Evolutionary conservation across 1,140 invertebrate species (phyloP).

Genomic region (Euglossa dilemma): DNA sequence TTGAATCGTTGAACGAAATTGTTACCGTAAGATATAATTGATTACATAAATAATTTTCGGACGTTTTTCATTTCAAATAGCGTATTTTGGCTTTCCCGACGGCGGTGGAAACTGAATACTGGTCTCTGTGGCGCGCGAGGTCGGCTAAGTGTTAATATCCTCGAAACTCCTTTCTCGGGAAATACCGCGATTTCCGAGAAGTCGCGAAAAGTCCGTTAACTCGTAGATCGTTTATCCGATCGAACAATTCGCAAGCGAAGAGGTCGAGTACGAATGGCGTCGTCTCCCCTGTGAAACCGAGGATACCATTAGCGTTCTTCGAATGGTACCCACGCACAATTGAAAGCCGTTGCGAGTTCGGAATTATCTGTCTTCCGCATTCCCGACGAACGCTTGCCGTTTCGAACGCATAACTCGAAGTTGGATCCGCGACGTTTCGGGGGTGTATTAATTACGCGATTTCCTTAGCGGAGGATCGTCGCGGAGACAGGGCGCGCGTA

Average conservation of each 20-base stretch:
- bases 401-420: neutral
- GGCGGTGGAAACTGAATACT: too few species aligned
- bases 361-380: constrained; percentile 31
- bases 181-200: too few species aligned
- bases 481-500: constrained; percentile 11
- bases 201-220: too few species aligned
- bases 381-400: constrained; percentile 9
- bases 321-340: neutral
- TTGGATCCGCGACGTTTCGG: constrained; percentile 27
- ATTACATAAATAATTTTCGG: too few species aligned
- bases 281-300: neutral
- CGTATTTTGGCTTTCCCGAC: too few species aligned
- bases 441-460: constrained; percentile 63
- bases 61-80: too few species aligned
- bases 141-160: too few species aligned
- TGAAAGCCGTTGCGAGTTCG: neutral
- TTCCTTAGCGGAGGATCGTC: constrained; percentile 22
- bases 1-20: too few species aligned
- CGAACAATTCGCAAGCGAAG: neutral
- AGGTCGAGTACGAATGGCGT: neutral
- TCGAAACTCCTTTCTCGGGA: too few species aligned
- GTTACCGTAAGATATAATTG: too few species aligned
- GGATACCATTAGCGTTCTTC: constrained; percentile 9
- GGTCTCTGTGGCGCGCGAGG: too few species aligned
- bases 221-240: neutral